Evolutionary conservation across 1,140 invertebrate species (phyloP).

Genomic region (Drosophila gunungcola): DNA sequence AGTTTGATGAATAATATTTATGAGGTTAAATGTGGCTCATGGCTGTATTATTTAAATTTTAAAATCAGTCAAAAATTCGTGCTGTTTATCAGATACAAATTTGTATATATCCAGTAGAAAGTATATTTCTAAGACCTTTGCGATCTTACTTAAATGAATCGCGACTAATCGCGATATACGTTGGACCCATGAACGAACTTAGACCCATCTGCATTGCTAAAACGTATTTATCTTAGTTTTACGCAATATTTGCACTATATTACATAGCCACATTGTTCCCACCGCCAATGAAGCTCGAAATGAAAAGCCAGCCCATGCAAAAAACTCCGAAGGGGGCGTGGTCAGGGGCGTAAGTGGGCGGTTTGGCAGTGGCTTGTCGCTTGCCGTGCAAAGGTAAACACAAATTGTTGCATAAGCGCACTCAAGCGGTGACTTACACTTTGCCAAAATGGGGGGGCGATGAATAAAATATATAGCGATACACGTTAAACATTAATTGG

Average conservation of each 20-base stretch:
- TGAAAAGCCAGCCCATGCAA: constrained; percentile 50
- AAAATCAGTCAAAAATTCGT: too few relatives aligned
- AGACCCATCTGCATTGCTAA: constrained; percentile 43
- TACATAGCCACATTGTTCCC: constrained; percentile 78
- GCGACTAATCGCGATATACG: not conserved
- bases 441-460: not conserved
- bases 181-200: constrained; percentile 17
- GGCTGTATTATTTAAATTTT: too few relatives aligned
- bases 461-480: not conserved
- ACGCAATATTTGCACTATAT: constrained; percentile 81
- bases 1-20: too few relatives aligned
- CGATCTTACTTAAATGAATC: too few relatives aligned
- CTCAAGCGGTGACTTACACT: constrained; percentile 29
- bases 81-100: too few relatives aligned
- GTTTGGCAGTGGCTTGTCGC: not conserved
- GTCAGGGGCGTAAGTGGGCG: not conserved
- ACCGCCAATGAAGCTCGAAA: constrained; percentile 69
- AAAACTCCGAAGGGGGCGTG: constrained; percentile 2
- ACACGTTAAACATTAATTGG: too few relatives aligned
- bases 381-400: constrained; percentile 49
- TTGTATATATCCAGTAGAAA: too few relatives aligned
- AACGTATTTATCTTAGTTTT: constrained; percentile 78
- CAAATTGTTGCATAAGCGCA: constrained; percentile 42
- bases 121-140: too few relatives aligned
- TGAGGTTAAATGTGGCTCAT: too few relatives aligned